phyloP scores from a whole-genome alignment of 1,140 invertebrate species.

The Sogatella furcifera region DNA sequence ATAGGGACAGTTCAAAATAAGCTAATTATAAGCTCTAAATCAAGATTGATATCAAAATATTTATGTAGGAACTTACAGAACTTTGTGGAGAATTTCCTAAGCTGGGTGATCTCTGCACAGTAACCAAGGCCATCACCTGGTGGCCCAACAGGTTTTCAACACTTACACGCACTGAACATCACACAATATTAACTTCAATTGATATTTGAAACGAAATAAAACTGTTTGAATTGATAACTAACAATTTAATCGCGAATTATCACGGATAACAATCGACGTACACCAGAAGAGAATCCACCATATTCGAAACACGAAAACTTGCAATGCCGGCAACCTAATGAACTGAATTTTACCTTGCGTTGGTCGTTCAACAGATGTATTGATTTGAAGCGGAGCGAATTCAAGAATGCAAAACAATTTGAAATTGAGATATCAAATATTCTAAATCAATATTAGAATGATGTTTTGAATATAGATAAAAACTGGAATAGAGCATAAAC shows the following conservation, averaged over 20 bases:
- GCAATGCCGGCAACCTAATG: background rate
- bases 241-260: background rate
- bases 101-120: constrained; percentile 55
- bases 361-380: background rate
- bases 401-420: too few species aligned
- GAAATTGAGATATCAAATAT: too few species aligned
- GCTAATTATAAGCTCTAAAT: too few species aligned
- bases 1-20: too few species aligned
- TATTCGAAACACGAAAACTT: background rate
- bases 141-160: background rate
- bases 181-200: too few species aligned
- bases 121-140: constrained; percentile 50
- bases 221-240: too few species aligned
- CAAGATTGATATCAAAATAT: too few species aligned
- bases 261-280: background rate
- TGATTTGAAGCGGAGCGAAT: too few species aligned
- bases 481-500: too few species aligned
- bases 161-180: background rate
- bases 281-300: background rate
- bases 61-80: constrained; percentile 36
- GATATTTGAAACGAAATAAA: too few species aligned
- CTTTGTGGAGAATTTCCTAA: constrained; percentile 52
- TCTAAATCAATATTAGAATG: too few species aligned
- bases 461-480: too few species aligned
- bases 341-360: background rate